A percentile compares a stretch with the other conserved stretches of the same genome.
phyloP scores from a whole-genome alignment of 2,113 vertebrate species.

The Jaculus jaculus region DNA sequence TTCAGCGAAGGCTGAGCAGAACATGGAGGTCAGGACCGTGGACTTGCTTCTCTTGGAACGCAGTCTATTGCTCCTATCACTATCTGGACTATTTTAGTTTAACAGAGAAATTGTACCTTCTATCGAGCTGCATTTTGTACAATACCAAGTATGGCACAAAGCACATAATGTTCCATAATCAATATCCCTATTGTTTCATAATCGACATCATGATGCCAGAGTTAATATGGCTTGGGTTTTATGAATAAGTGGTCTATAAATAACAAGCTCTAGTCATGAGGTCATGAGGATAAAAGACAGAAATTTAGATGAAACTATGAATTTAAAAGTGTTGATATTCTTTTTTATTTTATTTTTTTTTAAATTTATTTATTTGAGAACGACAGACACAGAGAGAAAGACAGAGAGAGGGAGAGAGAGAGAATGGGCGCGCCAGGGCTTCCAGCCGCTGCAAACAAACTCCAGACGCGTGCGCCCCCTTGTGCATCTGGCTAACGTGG shows the following conservation, averaged over 20 bases:
- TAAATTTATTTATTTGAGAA: neutral
- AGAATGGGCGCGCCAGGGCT: no score
- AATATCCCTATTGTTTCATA: neutral
- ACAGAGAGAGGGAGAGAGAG: neutral
- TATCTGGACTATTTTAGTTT: neutral
- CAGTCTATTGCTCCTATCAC: neutral
- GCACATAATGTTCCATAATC: neutral
- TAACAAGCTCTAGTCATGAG: slow-evolving; percentile 19
- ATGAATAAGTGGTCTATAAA: slow-evolving; percentile 49
- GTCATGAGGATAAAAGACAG: neutral
- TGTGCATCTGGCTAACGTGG: no score
- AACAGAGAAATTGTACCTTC: neutral
- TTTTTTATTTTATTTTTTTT: neutral
- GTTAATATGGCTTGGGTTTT: slow-evolving; percentile 22
- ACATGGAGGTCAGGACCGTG: neutral
- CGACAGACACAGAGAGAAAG: no score
- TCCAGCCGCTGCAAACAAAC: no score
- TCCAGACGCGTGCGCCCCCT: no score
- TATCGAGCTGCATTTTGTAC: slow-evolving; percentile 10
- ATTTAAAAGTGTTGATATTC: neutral
- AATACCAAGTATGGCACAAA: neutral
- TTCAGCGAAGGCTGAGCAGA: slow-evolving; percentile 2
- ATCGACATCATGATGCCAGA: neutral
- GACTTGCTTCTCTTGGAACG: slow-evolving; percentile 5
- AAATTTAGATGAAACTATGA: neutral